Conservation (phyloP, 92 coral and sea anemone genomes). For the Diadumene lineata region DNA sequence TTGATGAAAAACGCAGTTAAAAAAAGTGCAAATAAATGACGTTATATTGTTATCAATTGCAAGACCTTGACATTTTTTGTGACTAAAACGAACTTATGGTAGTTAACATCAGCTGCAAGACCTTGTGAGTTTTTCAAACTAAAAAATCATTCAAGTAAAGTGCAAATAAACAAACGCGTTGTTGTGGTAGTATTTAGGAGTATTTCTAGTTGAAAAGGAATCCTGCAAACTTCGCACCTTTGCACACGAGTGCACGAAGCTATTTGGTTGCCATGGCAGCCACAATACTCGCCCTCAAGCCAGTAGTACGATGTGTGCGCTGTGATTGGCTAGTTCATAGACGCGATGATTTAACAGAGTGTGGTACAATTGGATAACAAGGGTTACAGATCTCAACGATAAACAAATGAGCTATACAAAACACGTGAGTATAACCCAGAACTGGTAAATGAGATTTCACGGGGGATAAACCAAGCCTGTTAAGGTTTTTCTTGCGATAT, state of each 20-base stretch:
- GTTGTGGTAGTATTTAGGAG: no score
- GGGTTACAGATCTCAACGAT: constrained; percentile 19
- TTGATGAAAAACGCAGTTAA: no score
- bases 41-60: no score
- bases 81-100: no score
- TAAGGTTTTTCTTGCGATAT: not conserved
- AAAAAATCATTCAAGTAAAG: no score
- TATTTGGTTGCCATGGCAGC: not conserved
- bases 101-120: no score
- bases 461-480: constrained; percentile 30
- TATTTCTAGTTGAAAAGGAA: not conserved
- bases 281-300: not conserved
- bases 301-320: not conserved
- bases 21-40: no score
- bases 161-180: no score
- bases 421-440: constrained; percentile 28
- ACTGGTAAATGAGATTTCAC: constrained; percentile 50
- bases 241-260: not conserved
- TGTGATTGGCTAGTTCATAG: constrained; percentile 23
- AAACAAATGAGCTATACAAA: constrained; percentile 28
- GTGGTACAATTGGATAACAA: constrained; percentile 40
- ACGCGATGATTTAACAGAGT: constrained; percentile 7
- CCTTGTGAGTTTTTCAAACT: no score
- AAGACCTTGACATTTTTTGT: no score
- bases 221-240: not conserved